These are phyloP conservation scores for Drosophila nr. fundita DNA, from an alignment of 2,888 invertebrate species.

Conservation along the genomic window DNA sequence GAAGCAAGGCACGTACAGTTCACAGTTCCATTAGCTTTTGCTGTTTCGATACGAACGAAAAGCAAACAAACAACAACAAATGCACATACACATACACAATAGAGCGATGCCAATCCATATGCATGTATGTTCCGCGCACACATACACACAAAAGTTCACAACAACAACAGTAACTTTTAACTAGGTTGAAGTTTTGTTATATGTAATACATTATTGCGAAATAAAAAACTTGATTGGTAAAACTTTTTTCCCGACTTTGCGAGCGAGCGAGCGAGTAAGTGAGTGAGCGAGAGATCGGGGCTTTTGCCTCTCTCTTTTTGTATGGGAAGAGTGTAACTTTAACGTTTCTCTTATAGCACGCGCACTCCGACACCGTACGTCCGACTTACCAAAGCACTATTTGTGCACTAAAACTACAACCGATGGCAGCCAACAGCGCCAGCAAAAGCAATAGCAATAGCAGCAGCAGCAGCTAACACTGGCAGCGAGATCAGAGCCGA, in stretches of 20 bases:
- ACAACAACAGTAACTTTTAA: conserved; percentile 75
- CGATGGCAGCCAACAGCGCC: conserved; percentile 27
- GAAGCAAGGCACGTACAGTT: conserved; percentile 63
- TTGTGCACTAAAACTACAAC: conserved; percentile 60
- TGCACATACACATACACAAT: conserved; percentile 29
- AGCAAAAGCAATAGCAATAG: conserved; percentile 11
- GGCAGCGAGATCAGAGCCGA: conserved; percentile 45
- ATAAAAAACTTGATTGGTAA: conserved; percentile 81
- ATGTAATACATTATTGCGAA: conserved; percentile 79
- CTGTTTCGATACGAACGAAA: conserved; percentile 59
- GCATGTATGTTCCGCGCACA: conserved; percentile 55
- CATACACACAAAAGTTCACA: conserved; percentile 66
- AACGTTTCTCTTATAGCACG: conserved; percentile 49
- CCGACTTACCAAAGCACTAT: conserved; percentile 60
- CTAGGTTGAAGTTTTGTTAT: conserved; percentile 79
- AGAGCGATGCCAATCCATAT: conserved; percentile 49
- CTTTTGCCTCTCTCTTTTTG: conserved; percentile 61
- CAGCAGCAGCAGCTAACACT: conserved; percentile 7
- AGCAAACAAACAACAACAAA: conserved; percentile 62
- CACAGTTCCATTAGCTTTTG: conserved; percentile 67
- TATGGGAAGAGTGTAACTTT: conserved; percentile 36
- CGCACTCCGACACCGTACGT: conserved; percentile 54
- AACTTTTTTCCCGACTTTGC: conserved; percentile 74
- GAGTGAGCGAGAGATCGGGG: conserved; percentile 68
- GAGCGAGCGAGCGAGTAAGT: conserved; percentile 60